These are phyloP conservation scores for Diarsia dahlii DNA, from an alignment of 2,888 invertebrate species.

Conservation along the genomic window DNA sequence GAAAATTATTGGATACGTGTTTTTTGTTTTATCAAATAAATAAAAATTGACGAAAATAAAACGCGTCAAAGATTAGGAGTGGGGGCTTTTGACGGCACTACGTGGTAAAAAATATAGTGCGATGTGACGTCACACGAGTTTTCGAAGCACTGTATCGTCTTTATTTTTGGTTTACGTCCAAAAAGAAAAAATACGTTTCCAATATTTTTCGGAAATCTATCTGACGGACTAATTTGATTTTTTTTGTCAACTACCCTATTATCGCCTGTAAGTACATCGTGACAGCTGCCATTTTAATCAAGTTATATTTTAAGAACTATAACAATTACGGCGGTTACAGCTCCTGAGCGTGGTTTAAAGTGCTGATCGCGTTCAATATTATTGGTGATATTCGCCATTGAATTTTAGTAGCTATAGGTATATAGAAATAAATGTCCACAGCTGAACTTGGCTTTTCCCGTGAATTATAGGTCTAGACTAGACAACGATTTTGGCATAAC, in stretches of 20 bases:
- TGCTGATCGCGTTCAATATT: background rate
- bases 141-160: no score
- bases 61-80: no score
- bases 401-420: background rate
- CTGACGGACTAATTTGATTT: no score
- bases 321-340: background rate
- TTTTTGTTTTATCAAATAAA: no score
- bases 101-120: no score
- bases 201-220: no score
- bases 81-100: no score
- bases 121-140: no score
- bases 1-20: no score
- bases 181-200: no score
- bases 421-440: background rate
- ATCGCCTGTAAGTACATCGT: background rate
- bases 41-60: no score
- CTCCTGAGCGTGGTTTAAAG: background rate
- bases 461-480: conserved; percentile 7
- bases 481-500: conserved; percentile 8
- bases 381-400: conserved; percentile 1
- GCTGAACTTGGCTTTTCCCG: conserved; percentile 4
- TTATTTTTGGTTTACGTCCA: no score
- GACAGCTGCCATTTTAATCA: background rate
- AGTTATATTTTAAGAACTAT: background rate
- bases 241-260: background rate